phyloP scores from a whole-genome alignment of 2,113 vertebrate genomes.

The Butastur rufipennis region DNA sequence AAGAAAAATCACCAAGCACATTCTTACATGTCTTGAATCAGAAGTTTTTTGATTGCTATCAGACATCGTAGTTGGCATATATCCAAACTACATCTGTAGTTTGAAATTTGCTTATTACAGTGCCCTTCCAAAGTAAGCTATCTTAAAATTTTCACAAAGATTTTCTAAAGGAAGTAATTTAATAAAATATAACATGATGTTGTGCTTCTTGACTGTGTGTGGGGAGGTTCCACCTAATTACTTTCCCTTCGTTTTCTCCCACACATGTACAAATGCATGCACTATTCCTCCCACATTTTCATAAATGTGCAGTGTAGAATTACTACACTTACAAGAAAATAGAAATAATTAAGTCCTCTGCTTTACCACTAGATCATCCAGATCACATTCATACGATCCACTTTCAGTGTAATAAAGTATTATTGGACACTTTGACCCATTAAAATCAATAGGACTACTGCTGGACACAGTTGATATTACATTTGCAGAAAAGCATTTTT shows the following conservation, averaged over 20 bases:
- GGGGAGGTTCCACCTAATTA: not conserved
- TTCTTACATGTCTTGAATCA: not conserved
- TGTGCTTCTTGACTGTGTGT: not conserved
- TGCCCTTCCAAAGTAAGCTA: not conserved
- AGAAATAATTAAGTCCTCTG: constrained; percentile 13
- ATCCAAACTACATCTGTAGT: not conserved
- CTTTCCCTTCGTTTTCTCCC: constrained; percentile 1
- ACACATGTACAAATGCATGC: not conserved
- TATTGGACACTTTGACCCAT: not conserved
- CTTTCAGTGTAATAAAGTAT: not conserved
- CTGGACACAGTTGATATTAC: not conserved
- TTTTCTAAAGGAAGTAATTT: not conserved
- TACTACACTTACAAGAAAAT: constrained; percentile 20
- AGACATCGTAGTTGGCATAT: not conserved
- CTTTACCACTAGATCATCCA: not conserved
- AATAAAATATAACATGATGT: not conserved
- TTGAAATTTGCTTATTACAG: not conserved
- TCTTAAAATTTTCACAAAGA: not conserved
- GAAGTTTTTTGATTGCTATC: not conserved
- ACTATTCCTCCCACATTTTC: not conserved
- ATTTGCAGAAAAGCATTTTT: not conserved
- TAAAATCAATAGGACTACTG: not conserved
- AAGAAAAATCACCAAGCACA: not conserved
- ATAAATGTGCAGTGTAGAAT: not conserved
- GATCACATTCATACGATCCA: not conserved